These are phyloP conservation scores for Neodiprion virginianus DNA, from an alignment of 1,140 invertebrate genomes.

Conservation along the genomic window DNA sequence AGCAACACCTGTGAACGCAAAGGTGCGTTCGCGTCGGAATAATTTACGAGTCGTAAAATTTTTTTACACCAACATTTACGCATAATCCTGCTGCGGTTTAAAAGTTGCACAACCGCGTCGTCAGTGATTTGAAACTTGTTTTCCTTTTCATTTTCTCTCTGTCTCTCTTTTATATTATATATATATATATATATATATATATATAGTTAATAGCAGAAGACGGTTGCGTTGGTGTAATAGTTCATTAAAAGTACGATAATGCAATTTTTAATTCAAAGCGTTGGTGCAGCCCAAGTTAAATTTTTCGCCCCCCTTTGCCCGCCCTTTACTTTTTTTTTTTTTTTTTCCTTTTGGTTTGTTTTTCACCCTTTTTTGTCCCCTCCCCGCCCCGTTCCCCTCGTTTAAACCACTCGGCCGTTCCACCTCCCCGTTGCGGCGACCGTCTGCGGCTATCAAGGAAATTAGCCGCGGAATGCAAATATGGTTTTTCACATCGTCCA, in stretches of 20 bases:
- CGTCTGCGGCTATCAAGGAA: conserved; percentile 2
- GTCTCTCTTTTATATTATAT: background rate
- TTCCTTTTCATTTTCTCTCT: background rate
- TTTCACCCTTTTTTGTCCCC: background rate
- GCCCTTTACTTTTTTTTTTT: conserved; percentile 9
- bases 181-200: too few relatives aligned
- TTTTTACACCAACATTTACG: too few relatives aligned
- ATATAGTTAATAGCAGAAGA: too few relatives aligned
- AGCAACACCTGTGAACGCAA: too few relatives aligned
- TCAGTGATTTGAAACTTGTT: too few relatives aligned
- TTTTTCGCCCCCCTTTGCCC: background rate
- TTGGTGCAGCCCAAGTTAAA: background rate
- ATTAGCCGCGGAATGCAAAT: conserved; percentile 2
- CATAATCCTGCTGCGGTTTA: too few relatives aligned
- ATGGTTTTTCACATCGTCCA: background rate
- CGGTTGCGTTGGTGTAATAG: background rate
- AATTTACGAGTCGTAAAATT: too few relatives aligned
- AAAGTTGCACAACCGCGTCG: too few relatives aligned
- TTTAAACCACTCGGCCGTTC: too few relatives aligned
- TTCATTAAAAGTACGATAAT: conserved; percentile 14
- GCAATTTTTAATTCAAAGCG: conserved; percentile 11
- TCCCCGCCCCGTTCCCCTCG: background rate
- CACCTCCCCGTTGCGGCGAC: background rate
- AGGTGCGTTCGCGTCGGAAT: too few relatives aligned
- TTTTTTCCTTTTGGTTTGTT: background rate